Evolutionary conservation across 2,113 vertebrate genomes (phyloP).

Genomic region (Pterocles gutturalis): DNA sequence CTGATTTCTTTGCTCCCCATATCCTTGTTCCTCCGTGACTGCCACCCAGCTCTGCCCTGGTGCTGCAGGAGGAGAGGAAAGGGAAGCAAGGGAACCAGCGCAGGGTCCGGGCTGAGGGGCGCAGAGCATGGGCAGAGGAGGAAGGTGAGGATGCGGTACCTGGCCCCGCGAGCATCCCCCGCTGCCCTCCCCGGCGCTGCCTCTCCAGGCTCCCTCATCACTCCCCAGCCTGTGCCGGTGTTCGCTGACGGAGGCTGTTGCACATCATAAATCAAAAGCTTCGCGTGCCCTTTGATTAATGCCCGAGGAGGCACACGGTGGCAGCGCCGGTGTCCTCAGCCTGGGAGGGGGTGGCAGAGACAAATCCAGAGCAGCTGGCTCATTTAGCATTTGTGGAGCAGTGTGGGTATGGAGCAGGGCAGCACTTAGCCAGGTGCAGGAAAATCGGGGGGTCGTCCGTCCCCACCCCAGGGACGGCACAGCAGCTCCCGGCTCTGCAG

Average conservation of each 20-base stretch:
- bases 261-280: not conserved
- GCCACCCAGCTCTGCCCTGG: not conserved
- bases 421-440: not conserved
- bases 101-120: accelerated
- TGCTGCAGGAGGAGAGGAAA: not conserved
- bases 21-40: not conserved
- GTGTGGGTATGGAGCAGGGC: accelerated
- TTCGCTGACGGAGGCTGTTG: not conserved
- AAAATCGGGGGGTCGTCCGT: accelerated
- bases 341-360: not conserved
- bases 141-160: not conserved
- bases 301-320: accelerated
- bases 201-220: not conserved
- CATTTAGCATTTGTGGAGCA: accelerated
- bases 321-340: not conserved
- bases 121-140: not conserved
- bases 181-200: accelerated
- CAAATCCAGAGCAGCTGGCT: not conserved
- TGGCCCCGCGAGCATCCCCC: not conserved
- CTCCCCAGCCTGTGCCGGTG: accelerated
- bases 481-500: accelerated
- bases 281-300: not conserved
- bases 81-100: accelerated
- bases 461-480: accelerated
- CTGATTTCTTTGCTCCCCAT: not conserved